Conservation (phyloP, 2,888 invertebrate species). For the Netelia inedita region DNA sequence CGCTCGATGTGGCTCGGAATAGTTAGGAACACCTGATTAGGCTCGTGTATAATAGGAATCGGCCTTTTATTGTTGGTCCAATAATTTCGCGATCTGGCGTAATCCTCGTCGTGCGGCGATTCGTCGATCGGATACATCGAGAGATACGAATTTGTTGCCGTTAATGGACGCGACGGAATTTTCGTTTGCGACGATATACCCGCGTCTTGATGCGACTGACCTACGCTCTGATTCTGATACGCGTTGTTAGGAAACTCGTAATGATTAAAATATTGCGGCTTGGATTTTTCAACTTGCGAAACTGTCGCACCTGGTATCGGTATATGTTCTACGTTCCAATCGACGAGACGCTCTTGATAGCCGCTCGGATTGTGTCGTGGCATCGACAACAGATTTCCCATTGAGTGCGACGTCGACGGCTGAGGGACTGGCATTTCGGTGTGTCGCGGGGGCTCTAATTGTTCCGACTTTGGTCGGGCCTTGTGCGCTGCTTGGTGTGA, state of each 20-base stretch:
- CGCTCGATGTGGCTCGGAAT: constrained; percentile 77
- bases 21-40: constrained; percentile 76
- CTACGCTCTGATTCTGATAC: constrained; percentile 66
- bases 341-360: constrained; percentile 81
- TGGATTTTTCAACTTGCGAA: constrained; percentile 67
- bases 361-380: constrained; percentile 76
- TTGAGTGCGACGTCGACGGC: constrained; percentile 82
- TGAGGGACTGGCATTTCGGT: constrained; percentile 74
- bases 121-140: constrained; percentile 75
- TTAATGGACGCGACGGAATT: constrained; percentile 65
- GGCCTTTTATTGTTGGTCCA: constrained; percentile 74
- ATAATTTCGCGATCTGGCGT: constrained; percentile 65
- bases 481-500: constrained; percentile 81
- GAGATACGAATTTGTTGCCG: constrained; percentile 69
- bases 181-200: constrained; percentile 52
- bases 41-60: constrained; percentile 78
- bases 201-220: constrained; percentile 50
- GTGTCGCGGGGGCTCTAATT: constrained; percentile 79
- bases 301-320: constrained; percentile 81
- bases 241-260: constrained; percentile 70
- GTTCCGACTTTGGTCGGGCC: constrained; percentile 83
- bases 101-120: constrained; percentile 70
- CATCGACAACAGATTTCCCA: constrained; percentile 83
- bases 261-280: constrained; percentile 69
- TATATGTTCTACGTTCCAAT: constrained; percentile 79